A percentile compares a stretch with the other conserved stretches of the same genome.
Conservation (phyloP, 2,888 invertebrate species). For the Rosalia funebris region DNA sequence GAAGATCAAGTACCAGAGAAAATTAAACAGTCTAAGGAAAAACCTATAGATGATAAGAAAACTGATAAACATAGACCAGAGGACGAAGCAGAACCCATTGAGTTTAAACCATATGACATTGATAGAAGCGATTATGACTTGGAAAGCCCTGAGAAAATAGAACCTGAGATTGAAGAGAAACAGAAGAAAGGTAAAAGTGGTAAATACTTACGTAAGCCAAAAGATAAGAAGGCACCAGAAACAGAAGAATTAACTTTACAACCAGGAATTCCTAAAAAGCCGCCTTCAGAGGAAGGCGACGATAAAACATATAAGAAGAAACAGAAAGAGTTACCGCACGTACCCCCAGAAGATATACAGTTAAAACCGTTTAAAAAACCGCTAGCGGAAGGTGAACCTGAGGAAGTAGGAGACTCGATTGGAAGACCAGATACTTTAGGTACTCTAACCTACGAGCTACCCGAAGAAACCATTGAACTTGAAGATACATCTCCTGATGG, state of each 20-base stretch:
- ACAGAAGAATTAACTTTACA: slow-evolving; percentile 42
- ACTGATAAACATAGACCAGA: slow-evolving; percentile 20
- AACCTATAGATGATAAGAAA: slow-evolving; percentile 25
- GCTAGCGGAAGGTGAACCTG: slow-evolving; percentile 51
- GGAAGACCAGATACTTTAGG: slow-evolving; percentile 48
- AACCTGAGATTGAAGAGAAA: slow-evolving; percentile 49
- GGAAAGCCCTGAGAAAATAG: slow-evolving; percentile 55
- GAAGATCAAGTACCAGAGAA: slow-evolving; percentile 32
- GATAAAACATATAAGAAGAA: slow-evolving; percentile 59
- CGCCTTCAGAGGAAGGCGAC: slow-evolving; percentile 57
- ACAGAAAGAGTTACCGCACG: slow-evolving; percentile 54
- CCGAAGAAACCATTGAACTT: slow-evolving; percentile 53
- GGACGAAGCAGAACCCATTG: slow-evolving; percentile 44
- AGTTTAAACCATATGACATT: slow-evolving; percentile 58
- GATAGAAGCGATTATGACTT: slow-evolving; percentile 58
- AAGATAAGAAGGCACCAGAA: slow-evolving; percentile 44
- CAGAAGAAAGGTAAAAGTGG: slow-evolving; percentile 51
- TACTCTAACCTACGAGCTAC: slow-evolving; percentile 52
- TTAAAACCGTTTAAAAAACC: slow-evolving; percentile 51
- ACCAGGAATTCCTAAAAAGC: slow-evolving; percentile 52
- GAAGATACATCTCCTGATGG: slow-evolving; percentile 40
- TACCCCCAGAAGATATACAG: slow-evolving; percentile 45
- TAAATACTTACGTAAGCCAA: slow-evolving; percentile 51
- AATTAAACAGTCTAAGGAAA: slow-evolving; percentile 23
- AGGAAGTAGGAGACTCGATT: slow-evolving; percentile 41